Conservation (phyloP, 2,797 vertebrate species). For the Threskiornis aethiopicus region DNA sequence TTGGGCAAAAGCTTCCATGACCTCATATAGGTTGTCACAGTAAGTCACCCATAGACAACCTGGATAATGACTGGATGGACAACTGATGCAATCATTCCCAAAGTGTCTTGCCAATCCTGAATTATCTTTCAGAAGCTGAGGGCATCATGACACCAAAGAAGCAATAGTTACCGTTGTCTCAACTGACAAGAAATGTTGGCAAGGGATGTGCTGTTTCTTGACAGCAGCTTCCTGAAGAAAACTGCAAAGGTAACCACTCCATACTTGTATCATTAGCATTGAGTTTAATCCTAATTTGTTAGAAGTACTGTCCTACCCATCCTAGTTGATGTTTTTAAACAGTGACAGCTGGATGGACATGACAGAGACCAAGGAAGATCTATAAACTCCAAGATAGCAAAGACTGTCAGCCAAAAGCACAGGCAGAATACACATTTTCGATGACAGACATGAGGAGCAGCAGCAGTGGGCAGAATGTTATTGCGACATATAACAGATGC, state of each 20-base stretch:
- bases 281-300: not conserved
- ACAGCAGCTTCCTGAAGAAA: not conserved
- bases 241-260: not conserved
- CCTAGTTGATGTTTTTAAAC: not conserved
- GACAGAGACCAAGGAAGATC: not conserved
- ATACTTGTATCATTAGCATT: not conserved
- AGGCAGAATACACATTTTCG: not conserved
- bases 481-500: not conserved
- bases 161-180: not conserved
- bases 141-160: not conserved
- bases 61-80: not conserved
- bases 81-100: not conserved
- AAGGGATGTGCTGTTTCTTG: not conserved
- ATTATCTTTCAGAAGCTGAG: not conserved
- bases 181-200: not conserved
- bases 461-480: not conserved
- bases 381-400: not conserved
- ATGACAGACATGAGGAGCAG: not conserved
- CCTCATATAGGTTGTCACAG: rapidly evolving
- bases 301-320: not conserved
- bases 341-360: not conserved
- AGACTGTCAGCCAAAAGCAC: not conserved
- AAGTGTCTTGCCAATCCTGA: not conserved
- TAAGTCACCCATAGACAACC: not conserved
- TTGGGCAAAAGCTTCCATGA: not conserved